Percentiles rank a stretch among this genome's conserved stretches.
Evolutionary conservation across 1,140 invertebrate species (phyloP).

Genomic region (Drosophila paulistorum): DNA sequence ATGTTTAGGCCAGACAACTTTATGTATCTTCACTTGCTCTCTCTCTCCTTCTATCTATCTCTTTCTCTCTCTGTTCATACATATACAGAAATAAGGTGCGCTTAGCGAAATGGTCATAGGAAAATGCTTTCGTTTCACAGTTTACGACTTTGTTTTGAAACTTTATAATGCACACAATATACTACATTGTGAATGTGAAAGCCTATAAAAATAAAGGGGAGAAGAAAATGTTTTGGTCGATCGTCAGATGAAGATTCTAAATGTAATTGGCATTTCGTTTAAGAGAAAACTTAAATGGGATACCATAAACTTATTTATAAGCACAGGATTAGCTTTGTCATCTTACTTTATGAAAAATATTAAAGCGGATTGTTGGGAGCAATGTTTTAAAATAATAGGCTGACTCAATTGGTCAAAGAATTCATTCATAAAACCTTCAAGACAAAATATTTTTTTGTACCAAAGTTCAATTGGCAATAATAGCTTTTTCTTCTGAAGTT

Average conservation of each 20-base stretch:
- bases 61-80: not conserved
- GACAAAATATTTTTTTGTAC: too few species aligned
- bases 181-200: not conserved
- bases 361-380: not conserved
- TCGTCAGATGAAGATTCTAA: not conserved
- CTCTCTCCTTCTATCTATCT: too few species aligned
- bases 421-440: too few species aligned
- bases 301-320: not conserved
- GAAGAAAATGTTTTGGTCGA: not conserved
- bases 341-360: not conserved
- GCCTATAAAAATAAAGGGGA: not conserved
- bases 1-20: slow-evolving; percentile 9
- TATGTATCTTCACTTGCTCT: not conserved
- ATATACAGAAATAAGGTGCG: slow-evolving; percentile 27
- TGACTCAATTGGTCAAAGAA: too few species aligned
- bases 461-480: too few species aligned
- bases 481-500: too few species aligned
- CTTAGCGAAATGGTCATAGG: slow-evolving; percentile 38
- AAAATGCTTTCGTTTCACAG: slow-evolving; percentile 16
- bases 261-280: not conserved
- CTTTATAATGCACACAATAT: slow-evolving; percentile 38
- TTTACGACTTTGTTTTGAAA: slow-evolving; percentile 55
- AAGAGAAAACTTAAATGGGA: not conserved
- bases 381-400: too few species aligned
- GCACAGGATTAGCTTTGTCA: not conserved